Evolutionary conservation across 2,888 invertebrate species (phyloP), one percentile per base, ranked within the genome.

Genomic region (Dioctria rufipes): DNA sequence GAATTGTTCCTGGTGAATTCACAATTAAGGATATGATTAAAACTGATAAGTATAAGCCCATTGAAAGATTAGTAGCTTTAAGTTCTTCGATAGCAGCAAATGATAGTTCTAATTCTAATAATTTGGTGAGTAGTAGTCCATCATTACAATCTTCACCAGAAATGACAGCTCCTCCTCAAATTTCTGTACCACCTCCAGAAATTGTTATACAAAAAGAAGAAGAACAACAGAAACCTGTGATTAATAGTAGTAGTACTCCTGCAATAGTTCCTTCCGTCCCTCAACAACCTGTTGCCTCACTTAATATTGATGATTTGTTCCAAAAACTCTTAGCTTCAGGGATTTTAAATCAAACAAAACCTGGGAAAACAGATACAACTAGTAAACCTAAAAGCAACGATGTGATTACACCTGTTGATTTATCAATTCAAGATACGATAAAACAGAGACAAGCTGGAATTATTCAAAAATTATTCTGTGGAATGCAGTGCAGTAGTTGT

Each of bases 401-500:
- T 86, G 85, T 90, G 66, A 90, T 95, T 39, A 92, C 92, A 83
- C 91, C 90, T 42, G 93, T 95, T 2, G 92, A 93, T 83, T 92
- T 96, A 78, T 88, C 91, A 67, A 92, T 92, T 84, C 91, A 94
- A 0, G 95, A 95, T 86, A 93, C 94, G 0, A 90, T 96, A 80
- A 95, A 94, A 91, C 90, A 92, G 5, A 92, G 94, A 46, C 95
- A 97, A 86, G 90, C 92, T 0, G 93, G 91, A 0, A 90, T 96
- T 9, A 93, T 96, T 11, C 86, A 91, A 0, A 88, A 89, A 5
- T 89, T 98, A 40, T 98, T 96, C 89, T 93, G 93, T 80, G 98
- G 98, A 61, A 95, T 97, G 92, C 98, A 98, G 87, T 99, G 99
- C 90, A 95, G 96, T 83, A 96, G 97, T 77, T 99, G 99, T 90